phyloP scores from a whole-genome alignment of 1,140 invertebrate species.

The Drosophila paulistorum region DNA sequence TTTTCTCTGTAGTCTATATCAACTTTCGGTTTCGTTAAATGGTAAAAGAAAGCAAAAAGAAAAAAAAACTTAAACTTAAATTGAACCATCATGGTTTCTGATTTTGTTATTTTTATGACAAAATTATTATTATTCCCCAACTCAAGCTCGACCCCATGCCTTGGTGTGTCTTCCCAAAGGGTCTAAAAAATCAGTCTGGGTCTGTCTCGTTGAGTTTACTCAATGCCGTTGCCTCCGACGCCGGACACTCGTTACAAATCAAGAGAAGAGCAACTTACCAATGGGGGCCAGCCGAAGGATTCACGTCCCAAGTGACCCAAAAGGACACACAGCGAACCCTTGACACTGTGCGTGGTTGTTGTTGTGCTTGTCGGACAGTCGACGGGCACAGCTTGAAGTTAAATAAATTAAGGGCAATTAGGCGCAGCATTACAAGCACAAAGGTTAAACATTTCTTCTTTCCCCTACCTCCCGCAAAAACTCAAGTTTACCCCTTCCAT shows the following conservation, averaged over 20 bases:
- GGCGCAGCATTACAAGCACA: slow-evolving; percentile 68
- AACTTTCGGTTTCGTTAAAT: background rate
- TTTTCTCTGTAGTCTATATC: background rate
- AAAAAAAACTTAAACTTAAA: slow-evolving; percentile 4
- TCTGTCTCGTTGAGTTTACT: slow-evolving; percentile 10
- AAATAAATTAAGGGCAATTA: slow-evolving; percentile 81
- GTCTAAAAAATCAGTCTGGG: slow-evolving; percentile 1
- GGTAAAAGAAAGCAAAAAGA: background rate
- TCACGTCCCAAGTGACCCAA: slow-evolving; percentile 56
- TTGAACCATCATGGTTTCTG: slow-evolving; percentile 10
- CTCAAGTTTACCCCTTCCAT: background rate
- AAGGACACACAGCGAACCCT: slow-evolving; percentile 74
- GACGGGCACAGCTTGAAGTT: slow-evolving; percentile 73
- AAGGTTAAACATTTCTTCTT: slow-evolving; percentile 45
- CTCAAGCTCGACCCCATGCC: background rate
- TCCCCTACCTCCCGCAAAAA: background rate
- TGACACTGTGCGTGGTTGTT: slow-evolving; percentile 43
- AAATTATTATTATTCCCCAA: slow-evolving; percentile 5
- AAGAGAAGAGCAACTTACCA: slow-evolving; percentile 20
- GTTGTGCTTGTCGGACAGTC: slow-evolving; percentile 10
- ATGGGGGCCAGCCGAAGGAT: background rate
- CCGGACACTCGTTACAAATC: slow-evolving; percentile 56
- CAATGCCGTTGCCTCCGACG: slow-evolving; percentile 11
- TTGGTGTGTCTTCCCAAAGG: slow-evolving; percentile 2
- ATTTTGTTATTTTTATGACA: slow-evolving; percentile 10